These are phyloP conservation scores for Pomacea canaliculata DNA, from an alignment of 2,888 invertebrate species.

Conservation along the genomic window DNA sequence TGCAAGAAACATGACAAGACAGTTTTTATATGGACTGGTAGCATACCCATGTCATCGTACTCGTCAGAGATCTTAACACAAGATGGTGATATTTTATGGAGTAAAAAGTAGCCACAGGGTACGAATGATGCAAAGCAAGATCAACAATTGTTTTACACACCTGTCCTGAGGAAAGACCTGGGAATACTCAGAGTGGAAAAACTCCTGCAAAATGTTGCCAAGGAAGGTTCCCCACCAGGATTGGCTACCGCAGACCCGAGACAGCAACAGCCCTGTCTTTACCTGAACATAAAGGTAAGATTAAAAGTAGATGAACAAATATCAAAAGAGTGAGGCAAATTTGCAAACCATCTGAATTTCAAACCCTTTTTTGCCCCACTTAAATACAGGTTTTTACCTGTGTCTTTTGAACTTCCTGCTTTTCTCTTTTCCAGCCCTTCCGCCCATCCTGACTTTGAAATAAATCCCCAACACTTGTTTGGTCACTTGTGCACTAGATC, in stretches of 20 bases:
- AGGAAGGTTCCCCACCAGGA: constrained; percentile 92
- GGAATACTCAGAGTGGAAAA: constrained; percentile 84
- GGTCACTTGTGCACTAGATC: no score
- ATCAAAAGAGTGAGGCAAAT: no score
- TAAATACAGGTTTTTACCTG: no score
- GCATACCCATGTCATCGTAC: background rate
- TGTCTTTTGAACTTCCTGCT: no score
- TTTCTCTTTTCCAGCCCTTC: no score
- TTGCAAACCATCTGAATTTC: no score
- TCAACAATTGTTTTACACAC: constrained; percentile 70
- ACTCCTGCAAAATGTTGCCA: constrained; percentile 83
- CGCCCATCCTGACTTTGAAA: no score
- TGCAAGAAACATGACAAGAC: constrained; percentile 35
- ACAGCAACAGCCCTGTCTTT: constrained; percentile 75
- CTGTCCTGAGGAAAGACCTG: constrained; percentile 88
- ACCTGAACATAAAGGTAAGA: constrained; percentile 73
- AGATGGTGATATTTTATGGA: background rate
- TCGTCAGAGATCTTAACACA: background rate
- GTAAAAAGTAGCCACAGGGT: background rate
- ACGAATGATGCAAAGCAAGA: background rate
- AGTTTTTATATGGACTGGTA: background rate
- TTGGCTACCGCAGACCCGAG: constrained; percentile 81
- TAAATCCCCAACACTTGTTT: no score
- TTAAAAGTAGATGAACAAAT: background rate
- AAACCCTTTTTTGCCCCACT: no score